phyloP scores from a whole-genome alignment of 1,140 invertebrate genomes.

The Pinna nobilis region DNA sequence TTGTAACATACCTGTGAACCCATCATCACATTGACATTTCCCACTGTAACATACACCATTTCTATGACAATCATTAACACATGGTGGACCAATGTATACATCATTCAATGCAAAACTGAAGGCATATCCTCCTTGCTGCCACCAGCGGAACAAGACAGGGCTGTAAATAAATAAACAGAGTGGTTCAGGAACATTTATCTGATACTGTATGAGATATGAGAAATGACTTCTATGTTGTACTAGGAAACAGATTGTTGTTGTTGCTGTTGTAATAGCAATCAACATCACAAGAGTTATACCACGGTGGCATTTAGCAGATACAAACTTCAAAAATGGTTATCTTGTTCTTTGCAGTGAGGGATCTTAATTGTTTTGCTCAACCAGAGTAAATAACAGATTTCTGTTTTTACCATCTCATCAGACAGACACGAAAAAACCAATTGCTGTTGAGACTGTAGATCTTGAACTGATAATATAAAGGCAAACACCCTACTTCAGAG shows the following conservation, averaged over 20 bases:
- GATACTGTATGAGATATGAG: neutral
- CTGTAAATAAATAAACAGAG: constrained; percentile 45
- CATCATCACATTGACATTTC: constrained; percentile 57
- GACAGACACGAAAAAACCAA: too few relatives aligned
- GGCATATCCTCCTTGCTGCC: constrained; percentile 67
- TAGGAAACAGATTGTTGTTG: neutral
- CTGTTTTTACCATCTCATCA: too few relatives aligned
- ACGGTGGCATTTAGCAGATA: neutral
- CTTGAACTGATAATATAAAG: too few relatives aligned
- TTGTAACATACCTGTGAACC: constrained; percentile 54
- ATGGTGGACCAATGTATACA: constrained; percentile 75
- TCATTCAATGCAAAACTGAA: constrained; percentile 74
- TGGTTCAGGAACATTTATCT: neutral
- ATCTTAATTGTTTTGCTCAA: too few relatives aligned
- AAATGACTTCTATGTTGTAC: neutral
- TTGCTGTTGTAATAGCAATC: neutral
- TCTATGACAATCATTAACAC: constrained; percentile 73
- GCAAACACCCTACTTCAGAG: too few relatives aligned
- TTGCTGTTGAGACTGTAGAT: too few relatives aligned
- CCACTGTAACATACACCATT: constrained; percentile 67
- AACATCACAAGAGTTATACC: neutral
- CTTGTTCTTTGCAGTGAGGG: neutral
- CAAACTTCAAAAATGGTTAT: neutral
- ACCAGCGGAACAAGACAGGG: constrained; percentile 69
- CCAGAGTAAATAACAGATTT: too few relatives aligned